Percentiles rank a stretch among this genome's conserved stretches.
phyloP scores from a whole-genome alignment of 2,888 invertebrate genomes.

The Physocephala rufipes region DNA sequence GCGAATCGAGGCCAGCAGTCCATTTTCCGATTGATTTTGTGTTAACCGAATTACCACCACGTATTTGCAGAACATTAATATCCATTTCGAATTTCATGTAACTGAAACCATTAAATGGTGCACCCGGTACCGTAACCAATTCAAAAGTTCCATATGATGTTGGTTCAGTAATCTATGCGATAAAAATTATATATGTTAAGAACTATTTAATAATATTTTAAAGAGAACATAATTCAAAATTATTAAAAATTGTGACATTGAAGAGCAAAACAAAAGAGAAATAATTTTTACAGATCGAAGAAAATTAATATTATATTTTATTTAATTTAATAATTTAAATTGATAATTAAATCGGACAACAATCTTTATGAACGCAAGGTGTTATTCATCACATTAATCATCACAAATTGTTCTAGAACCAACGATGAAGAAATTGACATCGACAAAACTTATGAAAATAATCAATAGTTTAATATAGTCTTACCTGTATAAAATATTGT shows the following conservation, averaged over 20 bases:
- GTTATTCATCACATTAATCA: too few relatives aligned
- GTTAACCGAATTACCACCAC: conserved; percentile 78
- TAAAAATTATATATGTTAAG: neutral
- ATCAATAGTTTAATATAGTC: conserved; percentile 21
- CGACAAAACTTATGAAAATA: too few relatives aligned
- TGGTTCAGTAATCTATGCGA: conserved; percentile 69
- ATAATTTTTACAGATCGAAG: too few relatives aligned
- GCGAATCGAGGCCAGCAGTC: conserved; percentile 78
- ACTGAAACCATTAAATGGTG: conserved; percentile 74
- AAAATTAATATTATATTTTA: too few relatives aligned
- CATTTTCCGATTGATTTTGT: conserved; percentile 78
- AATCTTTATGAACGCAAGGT: too few relatives aligned
- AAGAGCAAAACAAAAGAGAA: too few relatives aligned
- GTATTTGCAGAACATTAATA: conserved; percentile 75
- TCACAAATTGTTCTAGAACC: too few relatives aligned
- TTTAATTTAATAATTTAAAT: too few relatives aligned
- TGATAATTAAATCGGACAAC: too few relatives aligned
- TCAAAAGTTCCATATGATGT: conserved; percentile 77
- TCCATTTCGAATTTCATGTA: conserved; percentile 80
- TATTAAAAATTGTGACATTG: neutral
- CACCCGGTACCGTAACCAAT: conserved; percentile 70
- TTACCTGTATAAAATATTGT: conserved; percentile 75
- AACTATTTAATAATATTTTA: too few relatives aligned
- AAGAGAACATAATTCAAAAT: too few relatives aligned
- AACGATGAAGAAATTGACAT: too few relatives aligned